phyloP scores from a whole-genome alignment of 2,888 invertebrate genomes.

The Spodoptera exigua region DNA sequence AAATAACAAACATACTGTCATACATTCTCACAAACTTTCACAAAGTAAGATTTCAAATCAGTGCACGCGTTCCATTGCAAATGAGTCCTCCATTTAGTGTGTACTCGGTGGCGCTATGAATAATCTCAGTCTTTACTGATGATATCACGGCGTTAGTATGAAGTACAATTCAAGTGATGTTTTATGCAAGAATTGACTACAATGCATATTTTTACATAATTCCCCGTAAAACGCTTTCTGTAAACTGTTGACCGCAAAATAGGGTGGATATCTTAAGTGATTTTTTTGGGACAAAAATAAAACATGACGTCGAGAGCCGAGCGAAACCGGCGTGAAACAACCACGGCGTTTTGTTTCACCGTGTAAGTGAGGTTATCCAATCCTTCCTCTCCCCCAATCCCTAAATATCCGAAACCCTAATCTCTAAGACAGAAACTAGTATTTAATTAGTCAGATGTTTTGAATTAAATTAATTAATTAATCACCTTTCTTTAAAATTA shows the following conservation, averaged over 20 bases:
- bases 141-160: conserved; percentile 53
- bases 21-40: too few relatives aligned
- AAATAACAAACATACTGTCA: too few relatives aligned
- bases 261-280: conserved; percentile 14
- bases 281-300: not conserved
- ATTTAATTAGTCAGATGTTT: too few relatives aligned
- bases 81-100: conserved; percentile 23
- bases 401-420: too few relatives aligned
- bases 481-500: too few relatives aligned
- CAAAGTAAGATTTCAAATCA: too few relatives aligned
- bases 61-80: not conserved
- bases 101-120: conserved; percentile 32
- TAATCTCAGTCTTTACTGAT: conserved; percentile 46
- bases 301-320: not conserved
- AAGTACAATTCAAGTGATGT: conserved; percentile 42
- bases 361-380: too few relatives aligned
- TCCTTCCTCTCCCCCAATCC: too few relatives aligned
- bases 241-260: conserved; percentile 39
- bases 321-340: too few relatives aligned
- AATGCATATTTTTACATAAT: conserved; percentile 60
- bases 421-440: too few relatives aligned
- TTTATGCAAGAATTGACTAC: conserved; percentile 57
- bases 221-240: conserved; percentile 43
- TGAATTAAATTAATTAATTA: too few relatives aligned
- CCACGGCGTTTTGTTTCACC: too few relatives aligned